Base-by-base conservation (phyloP, 2,113 vertebrate species). In the Caranx melampygus region DNA sequence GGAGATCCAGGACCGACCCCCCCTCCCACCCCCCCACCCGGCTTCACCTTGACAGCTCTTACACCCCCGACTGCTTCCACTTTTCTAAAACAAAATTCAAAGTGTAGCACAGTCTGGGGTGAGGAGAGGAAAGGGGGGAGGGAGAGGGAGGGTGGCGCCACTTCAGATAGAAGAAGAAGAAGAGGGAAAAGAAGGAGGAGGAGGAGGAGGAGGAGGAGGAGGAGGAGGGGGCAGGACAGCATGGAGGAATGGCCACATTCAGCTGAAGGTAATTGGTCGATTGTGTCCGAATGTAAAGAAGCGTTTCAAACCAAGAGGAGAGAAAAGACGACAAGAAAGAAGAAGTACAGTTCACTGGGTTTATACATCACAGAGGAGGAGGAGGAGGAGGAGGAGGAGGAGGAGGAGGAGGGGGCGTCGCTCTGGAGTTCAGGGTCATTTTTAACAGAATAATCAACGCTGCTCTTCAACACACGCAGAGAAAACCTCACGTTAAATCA, bases 1-100 rank as follows among this genome's bases (percentile, higher is more conserved):
- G n/a, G 13, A 3, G 34, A 54, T 52, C 71, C 76, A 82, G 54
- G 57, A 52, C 47, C 15, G 51, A 55, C 18, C 10, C 57, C 7
- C 9, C 40, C 40, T 10, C 40, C 40, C 26, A 26, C 26, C 42
- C 42, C 20, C 5, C 13, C 55, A 6, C 20, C 58, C 67, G 34
- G 8, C 10, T 57, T 83, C 45, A 87, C 74, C 85, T 87, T 68
- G 64, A 81, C 69, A n/a, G 47, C 62, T 21, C 44, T 21, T 40
- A 51, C 0, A 63, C 42, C 51, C 73, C 35, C 0, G 0, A 40
- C 15, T 3, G 6, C 21, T 52, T 58, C 45, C 26, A 4, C 26
- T 14, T 74, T 40, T 79, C 33, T 75, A 44, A 44, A 26, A 57
- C 52, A 21, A 58, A 75, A 79, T 61, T 72, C 61, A 67, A 68